Evolutionary conservation across 1,140 invertebrate species (phyloP).

Genomic region (Condylostylus longicornis): DNA sequence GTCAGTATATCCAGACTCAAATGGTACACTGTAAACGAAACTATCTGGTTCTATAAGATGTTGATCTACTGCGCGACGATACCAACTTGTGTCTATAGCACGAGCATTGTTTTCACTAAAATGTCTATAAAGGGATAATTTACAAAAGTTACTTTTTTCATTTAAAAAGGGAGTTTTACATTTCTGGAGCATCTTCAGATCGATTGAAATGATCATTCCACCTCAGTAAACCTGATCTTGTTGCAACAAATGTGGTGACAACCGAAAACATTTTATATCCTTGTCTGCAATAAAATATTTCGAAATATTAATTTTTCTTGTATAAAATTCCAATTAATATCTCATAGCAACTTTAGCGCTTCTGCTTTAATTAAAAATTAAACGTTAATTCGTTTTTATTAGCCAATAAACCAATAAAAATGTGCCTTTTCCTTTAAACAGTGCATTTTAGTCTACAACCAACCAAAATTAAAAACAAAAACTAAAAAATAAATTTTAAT

Average conservation of each 20-base stretch:
- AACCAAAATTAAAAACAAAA: too few species aligned
- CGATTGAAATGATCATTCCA: constrained; percentile 58
- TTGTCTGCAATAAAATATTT: constrained; percentile 46
- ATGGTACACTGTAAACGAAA: constrained; percentile 85
- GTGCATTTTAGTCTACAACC: too few species aligned
- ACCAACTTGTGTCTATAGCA: constrained; percentile 83
- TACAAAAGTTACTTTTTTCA: not conserved
- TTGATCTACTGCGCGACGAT: constrained; percentile 82
- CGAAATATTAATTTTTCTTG: not conserved
- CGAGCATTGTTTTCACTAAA: constrained; percentile 66
- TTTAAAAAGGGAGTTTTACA: constrained; percentile 34
- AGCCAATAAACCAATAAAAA: too few species aligned
- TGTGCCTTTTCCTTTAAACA: too few species aligned
- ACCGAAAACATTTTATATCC: constrained; percentile 74
- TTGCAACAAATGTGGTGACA: constrained; percentile 71
- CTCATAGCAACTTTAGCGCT: constrained; percentile 7
- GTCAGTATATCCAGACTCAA: constrained; percentile 51
- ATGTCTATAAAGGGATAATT: constrained; percentile 40
- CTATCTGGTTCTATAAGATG: constrained; percentile 70
- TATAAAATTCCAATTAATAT: constrained; percentile 5
- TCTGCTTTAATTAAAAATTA: too few species aligned
- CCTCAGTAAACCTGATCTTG: constrained; percentile 69
- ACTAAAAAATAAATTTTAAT: too few species aligned
- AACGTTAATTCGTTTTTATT: too few species aligned
- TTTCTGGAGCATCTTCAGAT: constrained; percentile 41